A percentile compares a stretch with the other conserved stretches of the same genome.
Evolutionary conservation across 2,888 invertebrate species (phyloP).

Genomic region (Lasioglossum malachurum): DNA sequence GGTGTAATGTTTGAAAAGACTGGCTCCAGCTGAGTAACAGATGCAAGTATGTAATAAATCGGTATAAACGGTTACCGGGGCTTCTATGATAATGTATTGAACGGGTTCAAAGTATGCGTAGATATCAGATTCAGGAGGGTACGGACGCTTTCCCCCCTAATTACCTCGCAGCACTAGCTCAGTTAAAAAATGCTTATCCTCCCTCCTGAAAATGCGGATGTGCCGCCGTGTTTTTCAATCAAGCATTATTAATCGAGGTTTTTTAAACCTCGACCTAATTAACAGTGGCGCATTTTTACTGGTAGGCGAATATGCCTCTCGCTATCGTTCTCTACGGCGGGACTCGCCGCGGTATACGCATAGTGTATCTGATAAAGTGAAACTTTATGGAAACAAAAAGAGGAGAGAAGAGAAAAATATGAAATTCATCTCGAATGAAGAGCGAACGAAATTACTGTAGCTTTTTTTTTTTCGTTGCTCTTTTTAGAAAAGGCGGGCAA

Average conservation of each 20-base stretch:
- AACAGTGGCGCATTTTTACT: conserved; percentile 31
- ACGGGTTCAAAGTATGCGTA: background rate
- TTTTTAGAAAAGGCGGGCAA: background rate
- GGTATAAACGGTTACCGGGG: background rate
- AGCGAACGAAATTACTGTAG: conserved; percentile 12
- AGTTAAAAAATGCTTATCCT: conserved; percentile 62
- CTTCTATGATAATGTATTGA: background rate
- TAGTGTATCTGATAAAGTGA: background rate
- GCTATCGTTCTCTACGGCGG: background rate
- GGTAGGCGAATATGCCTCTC: background rate
- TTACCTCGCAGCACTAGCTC: conserved; percentile 57
- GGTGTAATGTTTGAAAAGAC: background rate
- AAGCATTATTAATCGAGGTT: conserved; percentile 68
- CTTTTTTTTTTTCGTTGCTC: background rate
- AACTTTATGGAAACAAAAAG: background rate
- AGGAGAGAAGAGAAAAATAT: background rate
- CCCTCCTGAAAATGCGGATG: conserved; percentile 69
- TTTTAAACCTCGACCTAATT: conserved; percentile 62
- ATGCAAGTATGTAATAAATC: background rate
- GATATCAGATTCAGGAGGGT: conserved; percentile 5
- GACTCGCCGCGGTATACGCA: background rate
- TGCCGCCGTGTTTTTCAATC: conserved; percentile 65
- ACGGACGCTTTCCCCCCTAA: conserved; percentile 59
- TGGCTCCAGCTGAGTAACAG: background rate
- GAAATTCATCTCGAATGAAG: conserved; percentile 11